Evolutionary conservation across 2,113 vertebrate genomes (phyloP).

Genomic region (Pollachius pollachius): DNA sequence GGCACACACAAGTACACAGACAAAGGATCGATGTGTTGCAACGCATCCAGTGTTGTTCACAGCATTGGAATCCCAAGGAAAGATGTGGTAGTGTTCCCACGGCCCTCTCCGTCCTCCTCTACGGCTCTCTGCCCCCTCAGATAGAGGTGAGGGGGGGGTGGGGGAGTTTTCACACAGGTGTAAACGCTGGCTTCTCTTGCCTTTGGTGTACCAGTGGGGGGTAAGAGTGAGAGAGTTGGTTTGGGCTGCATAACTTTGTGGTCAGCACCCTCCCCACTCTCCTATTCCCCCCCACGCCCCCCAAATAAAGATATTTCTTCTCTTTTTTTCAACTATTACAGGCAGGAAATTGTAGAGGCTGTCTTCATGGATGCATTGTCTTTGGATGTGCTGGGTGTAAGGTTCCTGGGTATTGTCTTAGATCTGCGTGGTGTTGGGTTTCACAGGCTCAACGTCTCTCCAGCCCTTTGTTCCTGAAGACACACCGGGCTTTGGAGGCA

Average conservation of each 20-base stretch:
- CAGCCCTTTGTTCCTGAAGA: no score
- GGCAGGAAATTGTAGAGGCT: constrained; percentile 39
- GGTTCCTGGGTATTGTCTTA: constrained; percentile 10
- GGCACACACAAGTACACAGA: constrained; percentile 3
- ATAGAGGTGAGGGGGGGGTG: background rate
- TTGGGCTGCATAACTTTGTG: constrained; percentile 27
- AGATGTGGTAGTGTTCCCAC: constrained; percentile 57
- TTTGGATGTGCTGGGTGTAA: constrained; percentile 5
- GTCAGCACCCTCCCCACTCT: constrained; percentile 20
- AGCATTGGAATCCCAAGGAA: constrained; percentile 41
- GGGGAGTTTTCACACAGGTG: constrained; percentile 30
- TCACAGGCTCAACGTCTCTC: constrained; percentile 7
- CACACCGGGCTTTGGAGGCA: no score
- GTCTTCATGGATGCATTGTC: constrained; percentile 11
- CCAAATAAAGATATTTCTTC: background rate
- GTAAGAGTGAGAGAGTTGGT: constrained; percentile 13
- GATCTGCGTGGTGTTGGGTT: constrained; percentile 6
- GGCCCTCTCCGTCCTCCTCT: constrained; percentile 21
- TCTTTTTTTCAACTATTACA: constrained; percentile 20
- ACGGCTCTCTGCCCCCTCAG: constrained; percentile 18
- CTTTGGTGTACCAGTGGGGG: constrained; percentile 1
- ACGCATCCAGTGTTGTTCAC: constrained; percentile 47
- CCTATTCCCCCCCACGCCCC: no score
- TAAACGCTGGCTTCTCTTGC: constrained; percentile 22
- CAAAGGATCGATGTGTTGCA: constrained; percentile 12